Percentiles rank a stretch among this genome's conserved stretches.
Conservation (phyloP, 1,140 invertebrate genomes). For the Hylaeus anthracinus region DNA sequence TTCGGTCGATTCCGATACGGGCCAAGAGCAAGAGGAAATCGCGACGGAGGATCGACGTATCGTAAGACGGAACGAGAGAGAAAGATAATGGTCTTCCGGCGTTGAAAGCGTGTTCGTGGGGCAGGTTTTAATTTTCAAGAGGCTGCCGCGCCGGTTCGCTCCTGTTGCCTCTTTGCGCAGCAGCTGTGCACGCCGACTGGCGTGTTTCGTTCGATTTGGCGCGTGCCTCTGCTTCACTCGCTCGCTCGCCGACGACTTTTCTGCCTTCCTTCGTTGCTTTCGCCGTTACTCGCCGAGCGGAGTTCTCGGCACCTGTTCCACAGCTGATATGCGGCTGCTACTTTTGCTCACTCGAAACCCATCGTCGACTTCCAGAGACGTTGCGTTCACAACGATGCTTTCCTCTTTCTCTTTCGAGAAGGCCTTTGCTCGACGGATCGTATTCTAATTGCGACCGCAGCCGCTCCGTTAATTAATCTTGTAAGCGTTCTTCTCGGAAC, state of each 20-base stretch:
- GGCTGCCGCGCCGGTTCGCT: constrained; percentile 40
- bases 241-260: constrained; percentile 41
- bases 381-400: background rate
- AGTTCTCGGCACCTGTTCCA: constrained; percentile 77
- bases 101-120: constrained; percentile 65
- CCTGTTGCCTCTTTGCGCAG: constrained; percentile 42
- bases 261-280: constrained; percentile 41
- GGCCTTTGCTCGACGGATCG: background rate
- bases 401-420: background rate
- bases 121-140: constrained; percentile 73
- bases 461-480: background rate
- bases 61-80: constrained; percentile 16
- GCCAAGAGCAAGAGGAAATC: background rate
- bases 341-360: constrained; percentile 49
- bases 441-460: background rate
- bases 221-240: constrained; percentile 70
- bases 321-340: constrained; percentile 74
- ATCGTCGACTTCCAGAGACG: background rate
- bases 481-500: background rate
- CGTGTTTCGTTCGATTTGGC: constrained; percentile 76
- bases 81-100: constrained; percentile 65
- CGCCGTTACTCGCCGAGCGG: constrained; percentile 41
- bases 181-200: constrained; percentile 69
- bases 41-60: background rate
- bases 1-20: constrained; percentile 29